Conservation (phyloP, 1,140 invertebrate genomes). For the Manduca sexta region DNA sequence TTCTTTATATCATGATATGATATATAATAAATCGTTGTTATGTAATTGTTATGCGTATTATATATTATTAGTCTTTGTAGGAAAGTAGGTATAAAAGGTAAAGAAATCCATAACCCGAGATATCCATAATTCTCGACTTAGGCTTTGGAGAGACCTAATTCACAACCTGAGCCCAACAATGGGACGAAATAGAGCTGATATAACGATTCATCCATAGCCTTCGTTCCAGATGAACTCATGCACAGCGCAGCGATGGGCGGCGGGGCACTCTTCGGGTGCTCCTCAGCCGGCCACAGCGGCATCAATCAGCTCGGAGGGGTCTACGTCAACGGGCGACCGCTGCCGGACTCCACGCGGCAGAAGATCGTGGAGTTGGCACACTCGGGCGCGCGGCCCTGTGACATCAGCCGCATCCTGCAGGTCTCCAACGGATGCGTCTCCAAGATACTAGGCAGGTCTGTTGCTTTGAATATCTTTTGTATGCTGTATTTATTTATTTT, state of each 20-base stretch:
- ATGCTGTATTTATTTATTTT: too few relatives aligned
- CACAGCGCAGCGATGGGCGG: constrained; percentile 69
- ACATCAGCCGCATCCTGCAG: constrained; percentile 97
- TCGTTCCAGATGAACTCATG: constrained; percentile 67
- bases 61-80: too few relatives aligned
- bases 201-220: neutral
- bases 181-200: neutral
- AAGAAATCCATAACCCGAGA: too few relatives aligned
- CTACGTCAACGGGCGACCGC: constrained; percentile 97
- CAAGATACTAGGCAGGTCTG: constrained; percentile 95
- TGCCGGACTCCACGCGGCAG: constrained; percentile 97
- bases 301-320: constrained; percentile 99
- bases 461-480: constrained; percentile 2
- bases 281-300: constrained; percentile 92
- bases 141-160: too few relatives aligned
- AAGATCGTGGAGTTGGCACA: constrained; percentile 98
- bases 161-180: too few relatives aligned
- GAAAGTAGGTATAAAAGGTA: too few relatives aligned
- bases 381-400: constrained; percentile 96
- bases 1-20: too few relatives aligned
- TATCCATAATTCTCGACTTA: too few relatives aligned
- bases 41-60: too few relatives aligned
- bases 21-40: too few relatives aligned
- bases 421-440: constrained; percentile 97
- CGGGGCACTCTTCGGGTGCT: constrained; percentile 82